Evolutionary conservation across 2,888 invertebrate genomes (phyloP).

Genomic region (Beris chalybata): DNA sequence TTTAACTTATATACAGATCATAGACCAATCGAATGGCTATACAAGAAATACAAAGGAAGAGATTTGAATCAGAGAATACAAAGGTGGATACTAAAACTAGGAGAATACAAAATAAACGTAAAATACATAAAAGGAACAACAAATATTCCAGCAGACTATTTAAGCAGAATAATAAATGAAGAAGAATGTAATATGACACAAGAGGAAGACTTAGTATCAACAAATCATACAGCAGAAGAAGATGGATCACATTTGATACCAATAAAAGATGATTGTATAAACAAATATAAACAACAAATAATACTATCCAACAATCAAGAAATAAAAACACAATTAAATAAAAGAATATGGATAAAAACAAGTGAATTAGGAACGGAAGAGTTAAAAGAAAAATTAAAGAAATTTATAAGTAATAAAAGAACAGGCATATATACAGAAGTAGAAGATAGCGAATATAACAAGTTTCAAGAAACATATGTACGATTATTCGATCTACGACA

Average conservation of each 20-base stretch:
- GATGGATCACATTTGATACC: slow-evolving; percentile 6
- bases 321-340: background rate
- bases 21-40: slow-evolving; percentile 24
- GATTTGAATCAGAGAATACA: slow-evolving; percentile 25
- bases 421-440: slow-evolving; percentile 31
- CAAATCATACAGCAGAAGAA: slow-evolving; percentile 32
- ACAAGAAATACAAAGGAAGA: slow-evolving; percentile 20
- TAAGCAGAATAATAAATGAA: slow-evolving; percentile 37
- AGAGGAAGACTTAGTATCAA: background rate
- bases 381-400: slow-evolving; percentile 16
- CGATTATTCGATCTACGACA: too few species aligned
- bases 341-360: too few species aligned
- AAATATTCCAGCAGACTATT: slow-evolving; percentile 39
- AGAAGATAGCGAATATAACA: slow-evolving; percentile 28
- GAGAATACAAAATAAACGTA: slow-evolving; percentile 33
- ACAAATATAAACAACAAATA: slow-evolving; percentile 10
- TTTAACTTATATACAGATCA: slow-evolving; percentile 36
- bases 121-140: slow-evolving; percentile 37
- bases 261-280: too few species aligned
- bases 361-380: too few species aligned
- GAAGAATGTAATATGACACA: background rate
- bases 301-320: slow-evolving; percentile 29
- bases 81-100: slow-evolving; percentile 22
- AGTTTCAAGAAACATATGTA: too few species aligned
- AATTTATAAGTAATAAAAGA: slow-evolving; percentile 13